Conservation (phyloP, 2,888 invertebrate species). For the Pseudococcus longispinus region DNA sequence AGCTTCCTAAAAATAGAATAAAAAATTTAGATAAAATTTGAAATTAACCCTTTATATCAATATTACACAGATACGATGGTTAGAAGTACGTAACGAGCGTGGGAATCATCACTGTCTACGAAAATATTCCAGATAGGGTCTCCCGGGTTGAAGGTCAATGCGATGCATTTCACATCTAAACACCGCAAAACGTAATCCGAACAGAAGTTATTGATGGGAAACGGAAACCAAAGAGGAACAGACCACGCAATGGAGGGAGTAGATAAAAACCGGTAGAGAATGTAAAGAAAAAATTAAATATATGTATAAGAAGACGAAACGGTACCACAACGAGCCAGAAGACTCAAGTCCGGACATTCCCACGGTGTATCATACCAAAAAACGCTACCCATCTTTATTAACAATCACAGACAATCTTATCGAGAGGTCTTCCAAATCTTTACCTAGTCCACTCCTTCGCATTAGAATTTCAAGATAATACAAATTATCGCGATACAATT, state of each 20-base stretch:
- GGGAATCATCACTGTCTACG: slow-evolving; percentile 3
- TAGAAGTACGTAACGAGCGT: slow-evolving; percentile 28
- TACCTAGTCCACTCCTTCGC: not conserved
- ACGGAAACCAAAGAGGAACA: slow-evolving; percentile 37
- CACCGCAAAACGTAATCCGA: slow-evolving; percentile 29
- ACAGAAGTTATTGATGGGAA: slow-evolving; percentile 43
- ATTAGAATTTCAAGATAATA: slow-evolving; percentile 1
- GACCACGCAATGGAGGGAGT: not conserved
- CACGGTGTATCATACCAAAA: slow-evolving; percentile 38
- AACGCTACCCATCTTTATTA: slow-evolving; percentile 15
- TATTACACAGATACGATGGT: not conserved
- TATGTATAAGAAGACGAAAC: slow-evolving; percentile 14
- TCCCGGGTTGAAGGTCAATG: slow-evolving; percentile 24
- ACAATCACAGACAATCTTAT: slow-evolving; percentile 32
- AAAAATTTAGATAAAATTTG: slow-evolving; percentile 42
- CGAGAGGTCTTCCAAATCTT: not conserved
- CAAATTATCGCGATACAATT: not conserved
- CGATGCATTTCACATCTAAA: slow-evolving; percentile 7
- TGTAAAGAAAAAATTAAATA: slow-evolving; percentile 28
- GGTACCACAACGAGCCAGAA: slow-evolving; percentile 19
- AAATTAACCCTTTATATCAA: slow-evolving; percentile 12
- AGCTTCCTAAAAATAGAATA: slow-evolving; percentile 69
- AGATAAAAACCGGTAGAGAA: slow-evolving; percentile 26
- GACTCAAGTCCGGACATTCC: slow-evolving; percentile 25
- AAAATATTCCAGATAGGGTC: slow-evolving; percentile 36